Percentiles rank a stretch among this genome's conserved stretches.
These are phyloP conservation scores for Tilapia sparmanii DNA, from an alignment of 2,113 vertebrate genomes.

Conservation along the genomic window DNA sequence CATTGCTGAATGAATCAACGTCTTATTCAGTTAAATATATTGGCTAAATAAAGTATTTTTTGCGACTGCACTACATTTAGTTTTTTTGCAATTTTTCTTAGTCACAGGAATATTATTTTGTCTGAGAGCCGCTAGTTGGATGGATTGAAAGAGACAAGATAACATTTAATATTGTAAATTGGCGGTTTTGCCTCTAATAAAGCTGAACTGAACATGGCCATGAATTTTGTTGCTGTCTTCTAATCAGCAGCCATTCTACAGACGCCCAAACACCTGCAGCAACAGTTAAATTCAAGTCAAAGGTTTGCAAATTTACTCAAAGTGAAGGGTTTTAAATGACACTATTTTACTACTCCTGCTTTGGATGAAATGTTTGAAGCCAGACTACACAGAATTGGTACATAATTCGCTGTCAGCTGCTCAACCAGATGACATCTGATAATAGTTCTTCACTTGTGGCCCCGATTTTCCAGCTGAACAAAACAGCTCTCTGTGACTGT, in stretches of 20 bases:
- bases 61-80: neutral
- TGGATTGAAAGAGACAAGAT: neutral
- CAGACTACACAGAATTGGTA: neutral
- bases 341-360: fast-evolving
- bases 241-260: neutral
- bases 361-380: neutral
- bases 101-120: neutral
- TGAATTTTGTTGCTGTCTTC: neutral
- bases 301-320: neutral
- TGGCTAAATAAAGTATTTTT: neutral
- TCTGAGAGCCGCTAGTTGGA: neutral
- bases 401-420: neutral
- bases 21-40: neutral
- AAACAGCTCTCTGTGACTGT: neutral
- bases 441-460: neutral
- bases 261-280: neutral
- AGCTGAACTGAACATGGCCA: fast-evolving
- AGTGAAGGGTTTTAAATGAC: neutral
- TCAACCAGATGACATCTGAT: neutral
- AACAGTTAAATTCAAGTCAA: neutral
- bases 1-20: neutral
- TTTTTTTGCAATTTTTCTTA: neutral
- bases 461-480: neutral
- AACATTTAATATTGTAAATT: neutral
- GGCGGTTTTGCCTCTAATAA: neutral